Evolutionary conservation across 1,140 invertebrate species (phyloP), one percentile per base, ranked within the genome.

Genomic region (Bombus superbus): DNA sequence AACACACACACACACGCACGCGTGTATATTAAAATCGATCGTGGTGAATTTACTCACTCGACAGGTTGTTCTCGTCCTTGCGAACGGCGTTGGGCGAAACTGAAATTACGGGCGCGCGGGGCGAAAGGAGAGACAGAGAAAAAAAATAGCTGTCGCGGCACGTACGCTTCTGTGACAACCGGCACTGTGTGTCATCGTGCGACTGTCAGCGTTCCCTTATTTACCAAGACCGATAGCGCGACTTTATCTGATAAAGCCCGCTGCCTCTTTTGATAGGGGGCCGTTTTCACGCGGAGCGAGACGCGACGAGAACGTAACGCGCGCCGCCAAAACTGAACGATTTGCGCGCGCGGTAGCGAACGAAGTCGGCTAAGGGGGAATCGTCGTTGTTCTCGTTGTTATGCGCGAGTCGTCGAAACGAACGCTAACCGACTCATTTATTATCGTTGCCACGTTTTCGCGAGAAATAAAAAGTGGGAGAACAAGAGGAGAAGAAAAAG

Each of bases 231-330:
- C 87, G 91, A 92, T 92, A 92, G 88, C 91, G 74, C 76, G 86
- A 89, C 85, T 87, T 92, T 92, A 92, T 92, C 92, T 92, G 92
- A 92, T 92, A 92, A 92, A 92, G 81, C 68, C 40, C 47, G 64
- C 69, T 68, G 38, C 32, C 79, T 69, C 32, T 18, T 18, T 79
- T 84, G 91, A 91, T 90, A 84, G 80, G 81, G 86, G 81, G 73
- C 64, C 83, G 73, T 83, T 90, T 76, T 71, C 75, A 66, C 78
- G 57, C 11, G 18, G 5, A 28, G 38, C 53, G 77, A 38, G 38
- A 28, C 0, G 47, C 18, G 47, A 53, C 18, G 47, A 53, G 47
- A 53, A 53, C 18, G 47, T 53, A 53, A 53, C 18, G 47, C 6
- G 18, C 47, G 47, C 18, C 47, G 1, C 18, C 18, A 53, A 53